Base-by-base conservation (phyloP, 2,113 vertebrate species). In the Planiliza haematocheilus region DNA sequence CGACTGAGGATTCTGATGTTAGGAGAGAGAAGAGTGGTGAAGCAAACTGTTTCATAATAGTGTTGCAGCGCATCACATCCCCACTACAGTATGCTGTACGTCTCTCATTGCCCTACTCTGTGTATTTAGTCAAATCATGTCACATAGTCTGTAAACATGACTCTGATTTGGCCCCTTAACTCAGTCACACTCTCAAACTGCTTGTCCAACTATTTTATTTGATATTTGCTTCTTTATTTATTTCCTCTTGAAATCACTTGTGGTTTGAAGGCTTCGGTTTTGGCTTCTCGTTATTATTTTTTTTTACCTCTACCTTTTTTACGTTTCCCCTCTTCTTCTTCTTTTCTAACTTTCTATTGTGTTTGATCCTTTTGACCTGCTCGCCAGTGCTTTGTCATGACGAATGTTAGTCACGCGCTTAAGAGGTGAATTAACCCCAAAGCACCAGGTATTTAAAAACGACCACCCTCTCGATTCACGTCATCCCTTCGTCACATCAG, bases 371-470 rank as follows among this genome's bases (percentile, higher is more conserved):
- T 79, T 81, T 74, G 75, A 93, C 91, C 82, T 17, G 82, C 91
- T 93, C 87, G 88, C 90, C 88, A 73, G 89, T 84, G 90, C 92
- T 93, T 94, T 92, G 89, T 91, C 90, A 91, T 91, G 93, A 91
- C 90, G 91, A 92, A 77, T 93, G 81, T 87, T 91, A 83, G 74
- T 92, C 88, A 86, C 89, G 41, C 83, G 42, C 89, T 86, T 88
- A 93, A 88, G 88, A 93, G 90, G 89, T 91, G 89, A 90, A 86
- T 91, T 81, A 64, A 82, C 87, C 67, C 51, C 83, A 83, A 89
- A 92, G 83, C 84, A 77, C 64, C 91, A 95, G 93, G 93, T 95
- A 94, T 93, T 94, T 90, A 66, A 83, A 86, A 5, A 81, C 24
- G 24, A 61, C n/a, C 65, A 77, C 21, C 42, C 51, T 60, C 58